Evolutionary conservation across 2,888 invertebrate genomes (phyloP).

Genomic region (Harpalus rubripes): DNA sequence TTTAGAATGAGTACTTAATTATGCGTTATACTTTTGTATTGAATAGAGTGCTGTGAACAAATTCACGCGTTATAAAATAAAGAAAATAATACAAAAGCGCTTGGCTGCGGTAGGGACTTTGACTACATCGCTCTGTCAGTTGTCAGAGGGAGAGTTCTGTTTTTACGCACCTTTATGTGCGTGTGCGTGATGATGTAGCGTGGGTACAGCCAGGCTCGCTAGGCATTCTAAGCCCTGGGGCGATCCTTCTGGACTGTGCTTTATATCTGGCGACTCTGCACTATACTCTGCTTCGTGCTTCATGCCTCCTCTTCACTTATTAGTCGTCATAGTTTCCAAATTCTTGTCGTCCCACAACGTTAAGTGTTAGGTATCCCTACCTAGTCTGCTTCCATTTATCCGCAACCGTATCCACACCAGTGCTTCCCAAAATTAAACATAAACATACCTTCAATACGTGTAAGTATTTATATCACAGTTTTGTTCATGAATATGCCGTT

Average conservation of each 20-base stretch:
- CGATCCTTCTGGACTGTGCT: slow-evolving; percentile 44
- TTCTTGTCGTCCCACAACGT: slow-evolving; percentile 54
- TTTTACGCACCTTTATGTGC: slow-evolving; percentile 23
- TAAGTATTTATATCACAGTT: background rate
- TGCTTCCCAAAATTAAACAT: slow-evolving; percentile 22
- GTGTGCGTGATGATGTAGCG: slow-evolving; percentile 6
- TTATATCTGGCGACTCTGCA: slow-evolving; percentile 44
- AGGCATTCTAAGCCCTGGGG: slow-evolving; percentile 48
- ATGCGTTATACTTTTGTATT: background rate
- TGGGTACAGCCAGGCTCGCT: slow-evolving; percentile 38
- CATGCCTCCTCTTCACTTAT: slow-evolving; percentile 44
- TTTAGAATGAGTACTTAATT: background rate
- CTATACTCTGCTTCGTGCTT: background rate
- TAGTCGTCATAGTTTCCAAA: slow-evolving; percentile 61
- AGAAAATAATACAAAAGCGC: background rate
- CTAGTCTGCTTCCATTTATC: slow-evolving; percentile 5
- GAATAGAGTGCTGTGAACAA: background rate
- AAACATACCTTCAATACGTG: background rate
- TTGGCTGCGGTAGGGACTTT: background rate
- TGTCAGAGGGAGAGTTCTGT: background rate
- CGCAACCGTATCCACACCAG: slow-evolving; percentile 10
- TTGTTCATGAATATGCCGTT: too few relatives aligned
- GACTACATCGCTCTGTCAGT: slow-evolving; percentile 2
- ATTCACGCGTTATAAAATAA: background rate
- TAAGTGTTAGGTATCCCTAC: slow-evolving; percentile 31